Evolutionary conservation across 2,888 invertebrate genomes (phyloP).

Genomic region (Strigamia maritima): DNA sequence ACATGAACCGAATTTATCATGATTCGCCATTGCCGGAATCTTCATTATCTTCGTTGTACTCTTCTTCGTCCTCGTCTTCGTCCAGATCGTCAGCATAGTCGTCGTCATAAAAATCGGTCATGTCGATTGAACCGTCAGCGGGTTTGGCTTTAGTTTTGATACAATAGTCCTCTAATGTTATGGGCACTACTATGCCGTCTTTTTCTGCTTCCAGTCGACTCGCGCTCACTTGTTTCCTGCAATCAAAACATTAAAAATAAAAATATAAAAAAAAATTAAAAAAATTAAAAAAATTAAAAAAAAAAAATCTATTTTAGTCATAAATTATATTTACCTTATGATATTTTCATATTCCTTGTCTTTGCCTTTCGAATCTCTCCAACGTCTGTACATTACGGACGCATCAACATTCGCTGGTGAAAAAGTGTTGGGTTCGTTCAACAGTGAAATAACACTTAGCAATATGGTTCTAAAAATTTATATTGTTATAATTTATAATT

Average conservation of each 20-base stretch:
- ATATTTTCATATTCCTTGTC: constrained; percentile 99
- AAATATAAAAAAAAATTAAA: not conserved
- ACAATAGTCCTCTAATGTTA: constrained; percentile 97
- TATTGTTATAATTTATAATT: constrained; percentile 3
- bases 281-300: too few species aligned
- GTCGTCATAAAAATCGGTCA: constrained; percentile 94
- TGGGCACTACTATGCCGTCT: constrained; percentile 94
- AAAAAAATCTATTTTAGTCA: not conserved
- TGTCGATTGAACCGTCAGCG: constrained; percentile 76
- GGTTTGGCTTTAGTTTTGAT: constrained; percentile 83
- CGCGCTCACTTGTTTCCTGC: constrained; percentile 92
- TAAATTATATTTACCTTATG: too few species aligned
- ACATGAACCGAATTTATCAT: constrained; percentile 58
- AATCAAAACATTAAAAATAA: too few species aligned
- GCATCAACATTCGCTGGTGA: constrained; percentile 99
- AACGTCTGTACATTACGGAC: constrained; percentile 97
- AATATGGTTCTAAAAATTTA: constrained; percentile 73
- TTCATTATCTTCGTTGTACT: constrained; percentile 70
- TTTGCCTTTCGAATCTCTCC: constrained; percentile 96
- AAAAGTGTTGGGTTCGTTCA: constrained; percentile 99
- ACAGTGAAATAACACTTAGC: constrained; percentile 93
- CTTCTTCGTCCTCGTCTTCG: constrained; percentile 57
- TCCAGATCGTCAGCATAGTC: constrained; percentile 73
- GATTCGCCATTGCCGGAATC: constrained; percentile 90
- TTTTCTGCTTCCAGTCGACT: constrained; percentile 92